Evolutionary conservation across 2,797 vertebrate genomes (phyloP).

Genomic region (Synaphobranchus kaupii): DNA sequence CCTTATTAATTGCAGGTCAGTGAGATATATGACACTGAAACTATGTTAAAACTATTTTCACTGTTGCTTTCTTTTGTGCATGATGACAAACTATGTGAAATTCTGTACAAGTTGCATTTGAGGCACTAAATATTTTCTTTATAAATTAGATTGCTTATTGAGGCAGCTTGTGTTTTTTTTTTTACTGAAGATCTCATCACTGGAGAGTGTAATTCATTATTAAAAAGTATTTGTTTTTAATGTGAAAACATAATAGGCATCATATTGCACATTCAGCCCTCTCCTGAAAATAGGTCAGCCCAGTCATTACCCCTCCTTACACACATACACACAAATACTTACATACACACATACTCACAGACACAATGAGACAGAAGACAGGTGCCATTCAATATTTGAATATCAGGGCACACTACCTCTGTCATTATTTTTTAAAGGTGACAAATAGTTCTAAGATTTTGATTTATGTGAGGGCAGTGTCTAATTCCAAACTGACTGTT

Average conservation of each 20-base stretch:
- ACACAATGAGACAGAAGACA: not conserved
- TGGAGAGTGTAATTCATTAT: slow-evolving; percentile 62
- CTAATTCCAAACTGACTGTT: not conserved
- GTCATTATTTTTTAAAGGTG: not conserved
- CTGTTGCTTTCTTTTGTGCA: slow-evolving; percentile 13
- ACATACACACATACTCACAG: not conserved
- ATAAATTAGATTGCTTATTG: slow-evolving; percentile 36
- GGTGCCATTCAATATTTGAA: not conserved
- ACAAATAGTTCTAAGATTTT: not conserved
- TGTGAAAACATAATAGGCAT: slow-evolving; percentile 40
- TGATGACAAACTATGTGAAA: slow-evolving; percentile 10
- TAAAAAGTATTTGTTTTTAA: slow-evolving; percentile 68
- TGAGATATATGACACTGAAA: not conserved
- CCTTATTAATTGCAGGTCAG: not conserved
- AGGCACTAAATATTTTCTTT: not conserved
- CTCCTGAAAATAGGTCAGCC: not conserved
- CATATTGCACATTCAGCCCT: not conserved
- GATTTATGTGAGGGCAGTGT: not conserved
- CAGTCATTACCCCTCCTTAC: not conserved
- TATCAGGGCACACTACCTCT: not conserved
- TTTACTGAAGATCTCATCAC: slow-evolving; percentile 44
- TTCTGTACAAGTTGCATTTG: slow-evolving; percentile 15
- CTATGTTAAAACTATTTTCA: slow-evolving; percentile 12
- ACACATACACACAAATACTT: not conserved
- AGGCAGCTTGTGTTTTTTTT: slow-evolving; percentile 51